phyloP scores from a whole-genome alignment of 2,888 invertebrate genomes.

The Camptogramma bilineatum region DNA sequence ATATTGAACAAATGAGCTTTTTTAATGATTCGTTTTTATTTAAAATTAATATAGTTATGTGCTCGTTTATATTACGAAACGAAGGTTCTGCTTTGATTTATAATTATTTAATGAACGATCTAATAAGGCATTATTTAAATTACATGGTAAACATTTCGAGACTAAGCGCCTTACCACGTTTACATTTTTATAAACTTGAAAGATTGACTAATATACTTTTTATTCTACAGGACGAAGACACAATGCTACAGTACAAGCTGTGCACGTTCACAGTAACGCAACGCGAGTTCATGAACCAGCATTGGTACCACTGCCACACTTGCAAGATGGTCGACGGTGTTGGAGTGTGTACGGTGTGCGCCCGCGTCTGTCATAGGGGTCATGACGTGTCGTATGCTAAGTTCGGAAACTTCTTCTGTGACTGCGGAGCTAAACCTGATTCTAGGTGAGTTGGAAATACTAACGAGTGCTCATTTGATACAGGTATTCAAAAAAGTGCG shows the following conservation, averaged over 20 bases:
- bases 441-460: conserved; percentile 64
- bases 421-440: conserved; percentile 98
- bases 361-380: conserved; percentile 97
- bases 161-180: too few species aligned
- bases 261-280: conserved; percentile 99
- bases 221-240: conserved; percentile 90
- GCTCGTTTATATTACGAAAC: too few species aligned
- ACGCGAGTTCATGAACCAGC: conserved; percentile 99
- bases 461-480: not conserved
- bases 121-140: too few species aligned
- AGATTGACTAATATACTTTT: not conserved
- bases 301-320: conserved; percentile 99
- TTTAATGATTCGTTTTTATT: too few species aligned
- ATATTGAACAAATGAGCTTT: too few species aligned
- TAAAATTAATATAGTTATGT: too few species aligned
- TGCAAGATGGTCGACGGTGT: conserved; percentile 99
- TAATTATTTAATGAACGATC: too few species aligned
- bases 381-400: conserved; percentile 99
- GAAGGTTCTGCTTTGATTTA: too few species aligned
- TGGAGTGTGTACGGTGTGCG: conserved; percentile 99
- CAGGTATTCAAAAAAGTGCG: too few species aligned
- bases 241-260: conserved; percentile 93
- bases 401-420: conserved; percentile 99
- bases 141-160: too few species aligned
- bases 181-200: too few species aligned